Evolutionary conservation across 2,797 vertebrate species (phyloP).

Genomic region (Carcharodon carcharias): DNA sequence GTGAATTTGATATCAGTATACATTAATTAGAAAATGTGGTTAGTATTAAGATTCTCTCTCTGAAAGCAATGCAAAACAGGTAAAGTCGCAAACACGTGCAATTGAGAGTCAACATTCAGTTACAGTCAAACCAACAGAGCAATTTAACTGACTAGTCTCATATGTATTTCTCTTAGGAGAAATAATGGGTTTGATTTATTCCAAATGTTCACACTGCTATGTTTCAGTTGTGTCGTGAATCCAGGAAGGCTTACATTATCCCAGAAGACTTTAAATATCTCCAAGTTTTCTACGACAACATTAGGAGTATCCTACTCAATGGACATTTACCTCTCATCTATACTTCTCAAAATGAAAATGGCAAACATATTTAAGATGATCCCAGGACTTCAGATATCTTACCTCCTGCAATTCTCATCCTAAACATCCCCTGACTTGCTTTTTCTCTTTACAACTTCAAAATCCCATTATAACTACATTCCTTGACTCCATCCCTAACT

Average conservation of each 20-base stretch:
- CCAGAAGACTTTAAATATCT: background rate
- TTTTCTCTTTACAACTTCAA: background rate
- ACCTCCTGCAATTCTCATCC: background rate
- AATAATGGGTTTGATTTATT: background rate
- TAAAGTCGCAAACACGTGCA: background rate
- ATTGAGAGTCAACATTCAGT: no score
- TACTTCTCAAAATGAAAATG: background rate
- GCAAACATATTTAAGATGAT: background rate
- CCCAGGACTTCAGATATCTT: background rate
- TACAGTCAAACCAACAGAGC: background rate
- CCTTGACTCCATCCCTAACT: no score
- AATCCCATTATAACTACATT: background rate
- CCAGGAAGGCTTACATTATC: background rate
- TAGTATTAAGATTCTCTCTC: background rate
- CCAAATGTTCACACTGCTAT: background rate
- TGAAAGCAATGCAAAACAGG: background rate
- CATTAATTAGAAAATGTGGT: no score
- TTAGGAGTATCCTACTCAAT: background rate
- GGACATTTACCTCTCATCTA: background rate
- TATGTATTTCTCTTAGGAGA: no score
- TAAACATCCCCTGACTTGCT: background rate
- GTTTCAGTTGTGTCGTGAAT: background rate
- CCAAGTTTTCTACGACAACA: background rate
- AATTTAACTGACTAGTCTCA: background rate
- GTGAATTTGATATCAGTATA: background rate